phyloP scores from a whole-genome alignment of 2,888 invertebrate species.

The Geophilus truncorum region DNA sequence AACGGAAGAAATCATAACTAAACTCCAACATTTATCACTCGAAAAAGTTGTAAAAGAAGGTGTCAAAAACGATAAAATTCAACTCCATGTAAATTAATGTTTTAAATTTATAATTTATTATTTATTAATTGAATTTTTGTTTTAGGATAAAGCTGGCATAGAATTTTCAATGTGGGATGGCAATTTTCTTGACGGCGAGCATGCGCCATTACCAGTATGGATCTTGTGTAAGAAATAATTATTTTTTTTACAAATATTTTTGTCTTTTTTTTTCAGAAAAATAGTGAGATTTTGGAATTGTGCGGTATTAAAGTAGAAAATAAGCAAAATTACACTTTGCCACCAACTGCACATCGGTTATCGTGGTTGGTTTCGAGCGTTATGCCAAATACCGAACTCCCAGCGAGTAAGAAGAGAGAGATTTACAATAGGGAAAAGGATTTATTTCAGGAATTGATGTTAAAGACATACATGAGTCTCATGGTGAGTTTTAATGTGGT shows the following conservation, averaged over 20 bases:
- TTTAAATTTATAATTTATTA: neutral
- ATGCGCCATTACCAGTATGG: neutral
- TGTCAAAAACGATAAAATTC: neutral
- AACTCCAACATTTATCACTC: neutral
- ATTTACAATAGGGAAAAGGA: neutral
- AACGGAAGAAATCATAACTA: neutral
- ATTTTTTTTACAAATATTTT: neutral
- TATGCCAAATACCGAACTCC: neutral
- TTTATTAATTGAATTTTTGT: neutral
- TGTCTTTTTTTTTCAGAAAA: neutral
- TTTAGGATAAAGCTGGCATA: neutral
- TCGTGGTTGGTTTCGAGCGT: neutral
- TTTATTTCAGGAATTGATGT: neutral
- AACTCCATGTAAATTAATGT: neutral
- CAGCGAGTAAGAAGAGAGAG: neutral
- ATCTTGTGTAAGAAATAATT: neutral
- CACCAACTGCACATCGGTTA: neutral
- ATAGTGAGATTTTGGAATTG: neutral
- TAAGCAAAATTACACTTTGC: neutral
- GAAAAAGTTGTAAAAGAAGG: neutral
- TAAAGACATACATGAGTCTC: neutral
- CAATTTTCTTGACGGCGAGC: neutral
- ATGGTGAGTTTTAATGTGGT: neutral
- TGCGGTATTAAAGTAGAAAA: neutral
- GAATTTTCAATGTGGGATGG: constrained; percentile 18